phyloP scores from a whole-genome alignment of 2,888 invertebrate species.

The Drosophila subsilvestris region DNA sequence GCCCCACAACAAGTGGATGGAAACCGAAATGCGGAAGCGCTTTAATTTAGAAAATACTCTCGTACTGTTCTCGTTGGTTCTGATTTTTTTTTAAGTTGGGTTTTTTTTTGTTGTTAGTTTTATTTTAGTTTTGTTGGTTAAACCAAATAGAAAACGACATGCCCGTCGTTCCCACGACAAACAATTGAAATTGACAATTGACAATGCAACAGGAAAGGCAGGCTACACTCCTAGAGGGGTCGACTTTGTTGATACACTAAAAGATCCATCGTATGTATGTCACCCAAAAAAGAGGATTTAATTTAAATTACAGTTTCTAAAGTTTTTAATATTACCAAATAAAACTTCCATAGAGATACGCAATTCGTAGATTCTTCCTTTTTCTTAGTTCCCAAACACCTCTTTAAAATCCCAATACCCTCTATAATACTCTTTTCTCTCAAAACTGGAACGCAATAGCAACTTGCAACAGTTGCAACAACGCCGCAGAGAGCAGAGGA shows the following conservation, averaged over 20 bases:
- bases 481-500: not conserved
- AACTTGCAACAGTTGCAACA: constrained; percentile 5
- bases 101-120: constrained; percentile 5
- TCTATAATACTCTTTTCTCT: not conserved
- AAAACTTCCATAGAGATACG: too few species aligned
- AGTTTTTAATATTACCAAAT: too few species aligned
- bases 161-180: constrained; percentile 47
- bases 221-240: not conserved
- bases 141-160: not conserved
- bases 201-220: constrained; percentile 21
- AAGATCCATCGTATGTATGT: not conserved
- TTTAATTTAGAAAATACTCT: constrained; percentile 57
- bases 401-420: not conserved
- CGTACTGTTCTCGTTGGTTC: constrained; percentile 37
- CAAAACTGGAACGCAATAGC: not conserved
- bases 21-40: constrained; percentile 55
- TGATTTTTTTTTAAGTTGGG: constrained; percentile 10
- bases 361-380: too few species aligned
- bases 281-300: not conserved
- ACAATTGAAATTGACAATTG: constrained; percentile 50
- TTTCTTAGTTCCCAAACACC: not conserved
- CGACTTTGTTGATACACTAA: not conserved
- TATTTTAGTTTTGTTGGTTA: not conserved
- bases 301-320: too few species aligned
- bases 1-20: constrained; percentile 16